Conservation (phyloP, 2,113 vertebrate genomes). For the Callithrix jacchus region DNA sequence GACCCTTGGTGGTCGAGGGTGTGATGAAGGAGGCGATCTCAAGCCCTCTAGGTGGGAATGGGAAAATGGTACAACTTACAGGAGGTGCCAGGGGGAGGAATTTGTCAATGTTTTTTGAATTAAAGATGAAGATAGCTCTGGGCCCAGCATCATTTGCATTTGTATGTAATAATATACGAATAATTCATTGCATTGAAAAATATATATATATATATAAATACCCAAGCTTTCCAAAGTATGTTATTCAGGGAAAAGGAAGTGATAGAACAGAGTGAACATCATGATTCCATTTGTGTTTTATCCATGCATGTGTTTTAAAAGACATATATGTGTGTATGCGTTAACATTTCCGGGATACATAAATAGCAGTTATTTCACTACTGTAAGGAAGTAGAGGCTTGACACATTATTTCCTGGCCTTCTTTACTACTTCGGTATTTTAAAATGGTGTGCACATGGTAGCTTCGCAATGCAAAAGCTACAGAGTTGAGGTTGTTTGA, state of each 20-base stretch:
- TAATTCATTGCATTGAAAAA: background rate
- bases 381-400: background rate
- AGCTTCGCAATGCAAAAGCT: background rate
- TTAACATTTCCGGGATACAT: background rate
- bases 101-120: background rate
- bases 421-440: background rate
- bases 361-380: background rate
- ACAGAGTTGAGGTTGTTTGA: background rate
- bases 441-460: background rate
- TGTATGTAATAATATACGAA: no score
- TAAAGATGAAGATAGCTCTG: background rate
- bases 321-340: background rate
- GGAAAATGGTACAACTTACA: background rate
- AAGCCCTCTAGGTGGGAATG: background rate
- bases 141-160: background rate
- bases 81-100: background rate
- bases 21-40: background rate
- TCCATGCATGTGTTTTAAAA: background rate
- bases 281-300: background rate
- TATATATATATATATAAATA: background rate
- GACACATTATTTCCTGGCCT: background rate
- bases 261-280: background rate
- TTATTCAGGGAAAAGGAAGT: background rate
- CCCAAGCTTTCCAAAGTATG: background rate
- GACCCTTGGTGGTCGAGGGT: background rate